Percentiles rank a stretch among this genome's conserved stretches.
phyloP scores from a whole-genome alignment of 2,113 vertebrate species.

The Talpa occidentalis region DNA sequence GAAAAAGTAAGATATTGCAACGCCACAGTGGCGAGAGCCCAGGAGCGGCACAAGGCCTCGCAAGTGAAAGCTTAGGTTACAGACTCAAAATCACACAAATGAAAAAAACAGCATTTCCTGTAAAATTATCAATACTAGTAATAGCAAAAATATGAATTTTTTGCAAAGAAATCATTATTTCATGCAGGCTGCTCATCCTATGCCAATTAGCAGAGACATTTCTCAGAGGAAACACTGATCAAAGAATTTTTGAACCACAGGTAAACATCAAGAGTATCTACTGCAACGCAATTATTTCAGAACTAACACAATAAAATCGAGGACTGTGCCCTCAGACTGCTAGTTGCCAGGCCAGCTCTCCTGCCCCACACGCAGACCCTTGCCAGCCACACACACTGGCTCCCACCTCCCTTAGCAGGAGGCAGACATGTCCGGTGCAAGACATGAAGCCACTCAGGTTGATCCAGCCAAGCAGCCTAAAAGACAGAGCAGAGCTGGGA shows the following conservation, averaged over 20 bases:
- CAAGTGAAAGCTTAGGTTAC: neutral
- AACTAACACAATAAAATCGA: neutral
- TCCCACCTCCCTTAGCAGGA: neutral
- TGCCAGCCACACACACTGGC: neutral
- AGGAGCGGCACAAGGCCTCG: neutral
- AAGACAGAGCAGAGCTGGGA: neutral
- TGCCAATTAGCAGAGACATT: neutral
- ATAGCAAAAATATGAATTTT: neutral
- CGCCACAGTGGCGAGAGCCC: neutral
- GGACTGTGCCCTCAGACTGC: neutral
- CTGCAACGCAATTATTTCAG: neutral
- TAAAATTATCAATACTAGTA: neutral
- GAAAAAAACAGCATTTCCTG: neutral
- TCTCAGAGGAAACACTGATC: neutral
- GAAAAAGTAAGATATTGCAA: neutral
- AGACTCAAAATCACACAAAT: neutral
- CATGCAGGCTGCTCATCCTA: neutral
- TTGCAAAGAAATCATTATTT: neutral
- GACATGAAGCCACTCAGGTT: neutral
- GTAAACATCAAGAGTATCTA: neutral
- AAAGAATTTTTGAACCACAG: neutral
- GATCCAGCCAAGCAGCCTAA: neutral
- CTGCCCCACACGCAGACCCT: neutral
- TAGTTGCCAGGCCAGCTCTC: neutral
- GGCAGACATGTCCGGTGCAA: neutral